phyloP scores from a whole-genome alignment of 2,113 vertebrate species.

The Trogon melanurus region DNA sequence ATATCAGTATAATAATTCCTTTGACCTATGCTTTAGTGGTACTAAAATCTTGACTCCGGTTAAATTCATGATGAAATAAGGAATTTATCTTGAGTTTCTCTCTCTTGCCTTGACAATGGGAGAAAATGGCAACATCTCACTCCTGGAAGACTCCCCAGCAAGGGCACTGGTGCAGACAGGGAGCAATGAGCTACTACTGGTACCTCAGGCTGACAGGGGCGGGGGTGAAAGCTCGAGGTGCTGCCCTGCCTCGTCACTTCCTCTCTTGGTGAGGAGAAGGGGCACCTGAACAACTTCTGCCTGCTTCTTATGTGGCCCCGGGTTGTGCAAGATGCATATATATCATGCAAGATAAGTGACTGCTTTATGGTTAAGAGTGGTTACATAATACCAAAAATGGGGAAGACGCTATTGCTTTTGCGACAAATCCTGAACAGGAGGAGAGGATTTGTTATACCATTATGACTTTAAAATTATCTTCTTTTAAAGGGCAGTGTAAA shows the following conservation, averaged over 20 bases:
- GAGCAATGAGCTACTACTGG: not conserved
- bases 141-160: not conserved
- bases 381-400: fast-evolving
- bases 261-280: not conserved
- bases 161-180: not conserved
- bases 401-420: not conserved
- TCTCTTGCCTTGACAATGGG: not conserved
- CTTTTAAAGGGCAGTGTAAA: not conserved
- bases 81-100: not conserved
- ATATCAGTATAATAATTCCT: not conserved
- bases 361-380: not conserved
- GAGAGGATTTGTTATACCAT: not conserved
- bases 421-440: not conserved
- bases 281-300: not conserved
- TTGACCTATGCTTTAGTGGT: not conserved
- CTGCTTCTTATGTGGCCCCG: not conserved
- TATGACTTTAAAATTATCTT: constrained; percentile 9
- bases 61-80: not conserved
- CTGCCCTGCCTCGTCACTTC: not conserved
- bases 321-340: no score
- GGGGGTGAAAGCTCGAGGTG: not conserved
- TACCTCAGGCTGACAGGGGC: not conserved
- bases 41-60: not conserved
- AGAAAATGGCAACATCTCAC: not conserved
- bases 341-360: no score